These are phyloP conservation scores for Oligia latruncula DNA, from an alignment of 2,888 invertebrate genomes.

Conservation along the genomic window DNA sequence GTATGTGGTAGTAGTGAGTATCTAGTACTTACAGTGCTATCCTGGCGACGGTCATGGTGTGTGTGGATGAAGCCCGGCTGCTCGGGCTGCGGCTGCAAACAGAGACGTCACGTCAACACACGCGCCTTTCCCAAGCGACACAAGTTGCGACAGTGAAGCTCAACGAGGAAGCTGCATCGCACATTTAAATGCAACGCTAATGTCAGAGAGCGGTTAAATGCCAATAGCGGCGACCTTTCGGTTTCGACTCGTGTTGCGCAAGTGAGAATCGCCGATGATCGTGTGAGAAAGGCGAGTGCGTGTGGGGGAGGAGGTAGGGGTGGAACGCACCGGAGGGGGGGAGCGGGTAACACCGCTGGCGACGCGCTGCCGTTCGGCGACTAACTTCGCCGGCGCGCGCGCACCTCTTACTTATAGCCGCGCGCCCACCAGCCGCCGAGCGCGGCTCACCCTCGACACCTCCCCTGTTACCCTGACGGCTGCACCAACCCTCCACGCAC, in stretches of 20 bases:
- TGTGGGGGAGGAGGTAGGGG: conserved; percentile 74
- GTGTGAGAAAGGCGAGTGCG: conserved; percentile 87
- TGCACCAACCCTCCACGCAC: conserved; percentile 50
- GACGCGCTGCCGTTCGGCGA: conserved; percentile 88
- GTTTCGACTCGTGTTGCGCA: conserved; percentile 87
- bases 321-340: conserved; percentile 82
- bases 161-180: conserved; percentile 89
- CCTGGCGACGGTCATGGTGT: conserved; percentile 82
- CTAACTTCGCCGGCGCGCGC: conserved; percentile 88
- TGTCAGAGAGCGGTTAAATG: conserved; percentile 90
- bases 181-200: conserved; percentile 89
- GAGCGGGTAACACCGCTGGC: conserved; percentile 81
- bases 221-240: conserved; percentile 89
- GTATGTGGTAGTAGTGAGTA: background rate
- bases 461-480: conserved; percentile 55
- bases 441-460: conserved; percentile 53
- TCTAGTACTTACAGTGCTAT: conserved; percentile 84
- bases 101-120: conserved; percentile 87
- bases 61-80: conserved; percentile 76
- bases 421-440: conserved; percentile 77
- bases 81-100: conserved; percentile 86
- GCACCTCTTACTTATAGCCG: conserved; percentile 89
- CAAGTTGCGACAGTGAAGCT: conserved; percentile 88
- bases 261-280: conserved; percentile 86
- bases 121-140: conserved; percentile 88